A percentile compares a stretch with the other conserved stretches of the same genome.
Evolutionary conservation across 53 echinoderm and acorn worm genomes (phyloP).

Genomic region (Antedon mediterranea): DNA sequence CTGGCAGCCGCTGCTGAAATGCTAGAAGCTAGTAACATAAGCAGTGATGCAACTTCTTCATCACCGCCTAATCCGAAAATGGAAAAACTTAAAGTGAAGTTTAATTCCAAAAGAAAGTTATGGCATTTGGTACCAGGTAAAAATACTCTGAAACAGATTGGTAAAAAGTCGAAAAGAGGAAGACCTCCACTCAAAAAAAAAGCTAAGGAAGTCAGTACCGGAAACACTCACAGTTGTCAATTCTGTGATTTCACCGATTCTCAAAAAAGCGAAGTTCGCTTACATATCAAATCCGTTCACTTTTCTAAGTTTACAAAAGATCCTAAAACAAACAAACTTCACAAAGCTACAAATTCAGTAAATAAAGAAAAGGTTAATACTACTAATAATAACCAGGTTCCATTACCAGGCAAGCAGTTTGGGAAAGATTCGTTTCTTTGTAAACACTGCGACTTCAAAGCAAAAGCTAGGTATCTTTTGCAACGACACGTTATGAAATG

Average conservation of each 20-base stretch:
- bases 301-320: conserved; percentile 35
- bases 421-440: conserved; percentile 23
- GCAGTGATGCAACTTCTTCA: not conserved
- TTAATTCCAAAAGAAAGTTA: not conserved
- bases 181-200: not conserved
- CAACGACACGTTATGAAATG: conserved; percentile 29
- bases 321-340: not conserved
- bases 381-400: not conserved
- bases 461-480: conserved; percentile 9
- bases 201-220: not conserved
- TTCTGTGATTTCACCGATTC: conserved; percentile 36
- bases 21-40: not conserved
- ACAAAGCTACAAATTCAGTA: not conserved
- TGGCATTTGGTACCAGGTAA: not conserved
- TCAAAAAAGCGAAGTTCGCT: conserved; percentile 16
- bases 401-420: conserved; percentile 15
- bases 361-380: not conserved
- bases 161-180: not conserved
- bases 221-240: conserved; percentile 13
- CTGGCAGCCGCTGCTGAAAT: not conserved
- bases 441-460: conserved; percentile 23
- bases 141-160: not conserved
- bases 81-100: not conserved
- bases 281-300: conserved; percentile 33
- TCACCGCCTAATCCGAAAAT: not conserved